Percentiles rank a stretch among this genome's conserved stretches.
Conservation (phyloP, 2,888 invertebrate species). For the Trypoxylon attenuatum region DNA sequence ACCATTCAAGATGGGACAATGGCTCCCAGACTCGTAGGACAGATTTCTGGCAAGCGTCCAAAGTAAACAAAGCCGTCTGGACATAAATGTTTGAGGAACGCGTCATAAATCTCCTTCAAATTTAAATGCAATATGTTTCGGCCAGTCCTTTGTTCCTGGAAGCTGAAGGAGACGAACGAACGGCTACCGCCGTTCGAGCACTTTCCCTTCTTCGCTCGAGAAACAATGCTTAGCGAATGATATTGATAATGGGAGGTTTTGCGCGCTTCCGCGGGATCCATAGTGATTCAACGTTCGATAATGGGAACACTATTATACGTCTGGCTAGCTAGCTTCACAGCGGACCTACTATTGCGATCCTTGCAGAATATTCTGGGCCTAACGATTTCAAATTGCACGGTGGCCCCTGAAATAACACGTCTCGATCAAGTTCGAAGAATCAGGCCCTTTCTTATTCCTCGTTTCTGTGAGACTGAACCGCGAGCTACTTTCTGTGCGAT, state of each 20-base stretch:
- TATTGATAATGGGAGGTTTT: not conserved
- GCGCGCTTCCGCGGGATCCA: not conserved
- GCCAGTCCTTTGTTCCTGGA: not conserved
- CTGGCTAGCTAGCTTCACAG: slow-evolving; percentile 2
- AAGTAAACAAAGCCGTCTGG: slow-evolving; percentile 35
- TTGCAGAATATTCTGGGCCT: slow-evolving; percentile 13
- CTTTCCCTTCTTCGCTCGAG: not conserved
- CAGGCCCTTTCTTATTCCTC: not conserved
- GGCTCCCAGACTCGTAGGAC: too few relatives aligned
- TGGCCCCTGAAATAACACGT: slow-evolving; percentile 17
- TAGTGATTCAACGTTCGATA: not conserved
- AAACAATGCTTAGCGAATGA: not conserved
- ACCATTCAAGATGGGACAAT: too few relatives aligned
- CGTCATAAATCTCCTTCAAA: slow-evolving; percentile 33
- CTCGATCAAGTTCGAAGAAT: not conserved
- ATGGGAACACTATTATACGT: not conserved
- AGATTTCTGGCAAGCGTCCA: slow-evolving; percentile 33
- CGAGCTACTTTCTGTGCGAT: too few relatives aligned
- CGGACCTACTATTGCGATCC: too few relatives aligned
- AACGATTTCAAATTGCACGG: slow-evolving; percentile 28
- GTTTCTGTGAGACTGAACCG: not conserved
- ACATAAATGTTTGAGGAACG: slow-evolving; percentile 43
- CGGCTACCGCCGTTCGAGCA: not conserved
- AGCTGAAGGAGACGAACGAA: not conserved
- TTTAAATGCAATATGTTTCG: slow-evolving; percentile 34